A percentile compares a stretch with the other conserved stretches of the same genome.
phyloP scores from a whole-genome alignment of 1,140 invertebrate species.

The Bradynema listronoti region DNA sequence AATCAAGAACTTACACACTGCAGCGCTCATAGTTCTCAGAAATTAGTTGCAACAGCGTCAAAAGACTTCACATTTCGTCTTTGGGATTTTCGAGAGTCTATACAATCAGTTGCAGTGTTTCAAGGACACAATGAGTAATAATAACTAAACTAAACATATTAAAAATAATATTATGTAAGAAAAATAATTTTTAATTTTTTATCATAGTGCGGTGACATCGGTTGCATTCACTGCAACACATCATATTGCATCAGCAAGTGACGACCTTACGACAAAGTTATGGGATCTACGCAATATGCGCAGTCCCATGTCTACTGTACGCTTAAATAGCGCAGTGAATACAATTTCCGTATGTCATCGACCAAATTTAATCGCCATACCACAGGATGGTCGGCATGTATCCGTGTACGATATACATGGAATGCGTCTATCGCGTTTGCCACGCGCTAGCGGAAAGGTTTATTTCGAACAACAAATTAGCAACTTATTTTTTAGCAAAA shows the following conservation, averaged over 20 bases:
- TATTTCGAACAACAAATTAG: background rate
- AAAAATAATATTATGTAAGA: constrained; percentile 6
- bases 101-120: constrained; percentile 91
- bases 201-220: constrained; percentile 80
- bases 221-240: constrained; percentile 88
- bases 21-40: constrained; percentile 77
- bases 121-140: constrained; percentile 91
- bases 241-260: constrained; percentile 91
- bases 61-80: constrained; percentile 91
- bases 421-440: constrained; percentile 75
- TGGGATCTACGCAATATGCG: constrained; percentile 82
- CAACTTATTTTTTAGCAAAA: background rate
- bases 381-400: constrained; percentile 65
- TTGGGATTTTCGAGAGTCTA: constrained; percentile 91
- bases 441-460: constrained; percentile 62
- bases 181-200: constrained; percentile 28
- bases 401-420: constrained; percentile 61
- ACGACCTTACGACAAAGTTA: constrained; percentile 83
- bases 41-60: constrained; percentile 87
- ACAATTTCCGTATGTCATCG: constrained; percentile 72
- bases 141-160: constrained; percentile 3
- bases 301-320: constrained; percentile 82
- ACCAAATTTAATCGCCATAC: constrained; percentile 80
- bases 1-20: constrained; percentile 91
- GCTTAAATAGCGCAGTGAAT: constrained; percentile 87